A percentile compares a stretch with the other conserved stretches of the same genome.
phyloP scores from a whole-genome alignment of 2,888 invertebrate genomes.

The Penaeus monodon region DNA sequence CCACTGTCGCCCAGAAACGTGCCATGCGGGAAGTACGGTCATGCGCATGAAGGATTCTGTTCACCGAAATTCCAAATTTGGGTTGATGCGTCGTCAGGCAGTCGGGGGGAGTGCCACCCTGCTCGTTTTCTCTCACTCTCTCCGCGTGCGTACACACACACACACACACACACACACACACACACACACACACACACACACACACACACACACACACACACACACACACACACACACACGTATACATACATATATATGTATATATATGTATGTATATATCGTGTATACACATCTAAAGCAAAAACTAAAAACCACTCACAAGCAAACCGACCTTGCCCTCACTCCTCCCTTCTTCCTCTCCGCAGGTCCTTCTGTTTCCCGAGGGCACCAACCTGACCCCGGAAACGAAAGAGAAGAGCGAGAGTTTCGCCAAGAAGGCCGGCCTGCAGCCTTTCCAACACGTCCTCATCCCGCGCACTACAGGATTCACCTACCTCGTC shows the following conservation, averaged over 20 bases:
- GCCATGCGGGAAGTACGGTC: too few species aligned
- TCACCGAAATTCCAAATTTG: too few species aligned
- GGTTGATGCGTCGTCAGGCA: too few species aligned
- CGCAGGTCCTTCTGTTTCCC: conserved; percentile 82
- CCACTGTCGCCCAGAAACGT: too few species aligned
- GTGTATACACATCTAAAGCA: not conserved
- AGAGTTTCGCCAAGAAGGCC: conserved; percentile 79
- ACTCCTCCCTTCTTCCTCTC: conserved; percentile 24
- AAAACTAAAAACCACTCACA: not conserved
- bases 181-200: not conserved
- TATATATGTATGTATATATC: too few species aligned
- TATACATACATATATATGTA: not conserved
- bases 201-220: not conserved
- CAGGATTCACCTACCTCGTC: conserved; percentile 77
- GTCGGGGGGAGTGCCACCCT: too few species aligned
- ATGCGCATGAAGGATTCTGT: too few species aligned
- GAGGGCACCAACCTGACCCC: conserved; percentile 88
- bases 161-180: not conserved
- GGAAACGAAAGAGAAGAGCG: conserved; percentile 78
- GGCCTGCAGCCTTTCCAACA: conserved; percentile 78
- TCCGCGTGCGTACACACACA: too few species aligned
- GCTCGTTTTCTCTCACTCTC: too few species aligned
- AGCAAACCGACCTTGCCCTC: conserved; percentile 68
- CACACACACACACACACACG: not conserved
- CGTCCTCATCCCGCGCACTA: conserved; percentile 88